Evolutionary conservation across 2,888 invertebrate genomes (phyloP), one percentile per base, ranked within the genome.

Genomic region (Hydriomena furcata): DNA sequence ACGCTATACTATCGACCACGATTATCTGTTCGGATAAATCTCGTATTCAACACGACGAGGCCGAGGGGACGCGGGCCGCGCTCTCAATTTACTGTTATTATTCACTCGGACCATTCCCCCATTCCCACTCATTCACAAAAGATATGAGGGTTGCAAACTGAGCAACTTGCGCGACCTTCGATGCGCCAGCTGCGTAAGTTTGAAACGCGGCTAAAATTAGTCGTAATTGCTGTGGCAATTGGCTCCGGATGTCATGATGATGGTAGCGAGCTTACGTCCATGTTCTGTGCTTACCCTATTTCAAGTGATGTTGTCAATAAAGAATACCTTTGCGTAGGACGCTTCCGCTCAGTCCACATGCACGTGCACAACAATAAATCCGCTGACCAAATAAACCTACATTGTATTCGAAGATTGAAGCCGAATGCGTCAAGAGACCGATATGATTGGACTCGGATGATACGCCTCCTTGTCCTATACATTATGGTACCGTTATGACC

Each of bases 11-110:
- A 76, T 75, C 68, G 47, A 65, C 65, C 37, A 51, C 56, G 81
- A 85, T 84, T 76, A 84, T 84, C 84, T 73, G 56, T 63, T 63
- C 61, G 72, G 77, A 82, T 82, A 84, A 76, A 76, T 65, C 70
- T 71, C 71, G 69, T 77, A 71, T 71, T 72, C 72, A 68, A 64
- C 66, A 57, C 41, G 53, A 67, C 58, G 63, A 77, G 82, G 81
- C 17, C 2, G 4, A 17, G 17, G 2, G 2, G 76, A 72, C 67
- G 51, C 50, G 13, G 41, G 8, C 37, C 25, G 42, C 52, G 58
- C 61, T 67, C 68, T 61, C 66, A 68, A 73, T 76, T 57, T 55
- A 49, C 49, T 53, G 53, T 48, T 79, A 74, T 79, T 81, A 79
- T 78, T 82, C 68, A 70, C 67, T 73, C 60, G 62, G 66, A 66